Base-by-base conservation (phyloP, 2,888 invertebrate species). In the Cheilosia grossa region DNA sequence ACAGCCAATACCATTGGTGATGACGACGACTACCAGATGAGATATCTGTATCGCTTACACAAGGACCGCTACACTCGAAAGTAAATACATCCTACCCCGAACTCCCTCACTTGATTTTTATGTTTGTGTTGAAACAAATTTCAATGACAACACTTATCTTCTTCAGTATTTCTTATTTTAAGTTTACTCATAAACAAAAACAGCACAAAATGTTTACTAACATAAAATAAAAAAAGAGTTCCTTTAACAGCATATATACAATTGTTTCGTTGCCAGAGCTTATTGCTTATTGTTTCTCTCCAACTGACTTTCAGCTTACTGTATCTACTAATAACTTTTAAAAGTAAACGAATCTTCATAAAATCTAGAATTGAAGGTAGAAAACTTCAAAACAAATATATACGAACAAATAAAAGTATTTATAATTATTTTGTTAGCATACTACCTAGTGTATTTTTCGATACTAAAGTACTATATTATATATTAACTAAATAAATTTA, bases 1-100 rank as follows among this genome's bases (percentile, higher is more conserved):
- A 74, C 72, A 69, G 58, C 69, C 74, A 82, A 77, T 67, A 86
- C 77, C n/a, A 77, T 79, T 47, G 87, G 81, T 37, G 82, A 88
- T 78, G 88, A 88, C 69, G 88, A 88, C 30, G 89, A 89, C 77
- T 88, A 89, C 77, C 90, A 90, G 58, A 88, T 91, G 86, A 89
- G 89, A 72, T 89, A 91, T 86, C 87, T 91, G 64, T 91, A 91
- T 87, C 90, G 90, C 86, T 88, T 90, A 88, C 90, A 90, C 83
- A 91, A 90, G 82, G 90, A 90, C 80, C 88, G 87, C 69, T 89
- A 88, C 87, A 82, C 77, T 58, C 82, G 77, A 69, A 87, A 88
- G 64, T 87, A 87, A 88, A 87, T 82, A 61, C 21, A 42, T 15
- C 56, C 58, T 9, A 15, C 9, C 33, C 33, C 24, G 15, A 21